Percentiles rank a stretch among this genome's conserved stretches.
These are phyloP conservation scores for Nasua narica DNA, from an alignment of 2,797 vertebrate genomes.

Conservation along the genomic window DNA sequence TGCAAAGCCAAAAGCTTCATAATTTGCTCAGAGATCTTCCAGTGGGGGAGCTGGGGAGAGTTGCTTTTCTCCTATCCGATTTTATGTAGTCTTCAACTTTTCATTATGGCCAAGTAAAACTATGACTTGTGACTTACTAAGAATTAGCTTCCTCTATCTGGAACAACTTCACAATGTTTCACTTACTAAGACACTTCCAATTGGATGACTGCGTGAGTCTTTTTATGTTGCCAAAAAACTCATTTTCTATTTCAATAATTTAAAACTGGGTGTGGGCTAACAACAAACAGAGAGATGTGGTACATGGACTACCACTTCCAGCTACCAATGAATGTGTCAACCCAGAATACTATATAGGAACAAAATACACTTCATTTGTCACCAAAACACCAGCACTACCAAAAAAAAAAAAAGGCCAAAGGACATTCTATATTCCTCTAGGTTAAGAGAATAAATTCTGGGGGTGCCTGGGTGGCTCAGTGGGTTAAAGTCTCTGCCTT, in stretches of 20 bases:
- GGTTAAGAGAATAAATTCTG: not conserved
- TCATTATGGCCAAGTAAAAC: not conserved
- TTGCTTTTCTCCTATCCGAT: not conserved
- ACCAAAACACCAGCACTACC: not conserved
- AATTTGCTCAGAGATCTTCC: not conserved
- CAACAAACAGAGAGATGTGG: not conserved
- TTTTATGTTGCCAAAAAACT: not conserved
- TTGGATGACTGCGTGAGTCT: not conserved
- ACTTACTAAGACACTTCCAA: not conserved
- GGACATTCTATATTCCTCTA: not conserved
- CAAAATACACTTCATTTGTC: slow-evolving; percentile 1
- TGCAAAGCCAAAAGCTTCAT: not conserved
- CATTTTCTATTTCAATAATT: not conserved
- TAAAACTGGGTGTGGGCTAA: not conserved
- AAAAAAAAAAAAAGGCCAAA: not conserved
- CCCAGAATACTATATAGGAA: not conserved
- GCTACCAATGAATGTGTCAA: not conserved
- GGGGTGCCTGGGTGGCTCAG: too few species aligned
- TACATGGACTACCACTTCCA: not conserved
- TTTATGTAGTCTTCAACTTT: not conserved
- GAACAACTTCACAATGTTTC: not conserved
- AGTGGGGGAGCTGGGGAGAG: too few species aligned
- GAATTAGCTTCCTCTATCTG: not conserved
- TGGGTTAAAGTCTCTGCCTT: too few species aligned
- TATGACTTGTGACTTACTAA: not conserved